Evolutionary conservation across 1,140 invertebrate species (phyloP).

Genomic region (Pectinophora gossypiella): DNA sequence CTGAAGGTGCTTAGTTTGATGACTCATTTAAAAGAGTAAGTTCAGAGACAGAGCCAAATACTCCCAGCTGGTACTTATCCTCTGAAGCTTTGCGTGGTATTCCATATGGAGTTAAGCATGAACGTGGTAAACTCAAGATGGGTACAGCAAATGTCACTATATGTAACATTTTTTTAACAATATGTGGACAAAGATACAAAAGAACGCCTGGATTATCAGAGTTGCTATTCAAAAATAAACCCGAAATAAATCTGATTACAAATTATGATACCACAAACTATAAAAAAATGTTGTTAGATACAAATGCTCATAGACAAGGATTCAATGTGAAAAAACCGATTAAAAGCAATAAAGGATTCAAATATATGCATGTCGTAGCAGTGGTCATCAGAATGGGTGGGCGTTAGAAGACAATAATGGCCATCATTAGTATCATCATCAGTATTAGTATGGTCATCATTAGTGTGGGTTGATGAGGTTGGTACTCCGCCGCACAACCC

Average conservation of each 20-base stretch:
- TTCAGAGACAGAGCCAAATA: too few species aligned
- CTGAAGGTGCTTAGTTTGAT: too few species aligned
- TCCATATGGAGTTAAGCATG: background rate
- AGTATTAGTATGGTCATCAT: too few species aligned
- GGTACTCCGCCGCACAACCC: too few species aligned
- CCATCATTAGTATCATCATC: too few species aligned
- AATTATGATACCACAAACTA: conserved; percentile 23
- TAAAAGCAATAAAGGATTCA: conserved; percentile 9
- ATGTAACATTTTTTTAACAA: background rate
- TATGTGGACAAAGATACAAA: conserved; percentile 7
- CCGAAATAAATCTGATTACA: conserved; percentile 12
- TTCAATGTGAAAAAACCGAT: conserved; percentile 19
- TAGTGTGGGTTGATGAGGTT: too few species aligned
- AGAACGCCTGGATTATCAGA: conserved; percentile 24
- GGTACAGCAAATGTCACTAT: background rate
- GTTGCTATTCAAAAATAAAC: conserved; percentile 25
- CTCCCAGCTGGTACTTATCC: too few species aligned
- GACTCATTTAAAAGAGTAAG: too few species aligned
- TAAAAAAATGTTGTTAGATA: conserved; percentile 24
- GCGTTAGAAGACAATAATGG: too few species aligned
- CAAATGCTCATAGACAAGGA: conserved; percentile 25
- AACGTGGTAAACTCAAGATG: conserved; percentile 4
- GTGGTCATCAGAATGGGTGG: too few species aligned
- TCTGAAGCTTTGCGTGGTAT: too few species aligned
- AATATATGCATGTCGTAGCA: background rate